Evolutionary conservation across 2,888 invertebrate species (phyloP).

Genomic region (Melipona beecheii): DNA sequence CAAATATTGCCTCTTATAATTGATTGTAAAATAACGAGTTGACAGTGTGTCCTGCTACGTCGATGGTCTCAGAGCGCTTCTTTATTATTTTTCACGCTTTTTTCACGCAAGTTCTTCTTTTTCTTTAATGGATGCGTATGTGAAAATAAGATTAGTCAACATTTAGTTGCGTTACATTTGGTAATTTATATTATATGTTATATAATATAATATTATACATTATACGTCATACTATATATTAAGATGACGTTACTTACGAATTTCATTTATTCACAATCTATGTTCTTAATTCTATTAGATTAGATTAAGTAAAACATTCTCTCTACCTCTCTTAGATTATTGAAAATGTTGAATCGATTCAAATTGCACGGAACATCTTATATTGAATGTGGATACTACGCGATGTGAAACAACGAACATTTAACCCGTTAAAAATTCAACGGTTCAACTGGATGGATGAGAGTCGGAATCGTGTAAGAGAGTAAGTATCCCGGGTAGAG

Average conservation of each 20-base stretch:
- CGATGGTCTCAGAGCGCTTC: background rate
- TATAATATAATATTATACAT: too few relatives aligned
- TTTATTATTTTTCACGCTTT: background rate
- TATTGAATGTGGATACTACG: background rate
- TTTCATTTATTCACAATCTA: background rate
- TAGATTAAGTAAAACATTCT: background rate
- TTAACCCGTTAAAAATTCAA: background rate
- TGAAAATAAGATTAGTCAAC: background rate
- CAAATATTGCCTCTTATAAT: conserved; percentile 11
- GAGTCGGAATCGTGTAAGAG: background rate
- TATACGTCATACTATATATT: too few relatives aligned
- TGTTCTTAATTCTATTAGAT: background rate
- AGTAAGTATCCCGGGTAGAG: background rate
- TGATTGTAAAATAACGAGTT: background rate
- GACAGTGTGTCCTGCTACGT: background rate
- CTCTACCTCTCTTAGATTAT: background rate
- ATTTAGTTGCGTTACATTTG: background rate
- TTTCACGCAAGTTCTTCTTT: background rate
- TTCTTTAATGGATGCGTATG: background rate
- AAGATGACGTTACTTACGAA: background rate
- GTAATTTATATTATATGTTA: too few relatives aligned
- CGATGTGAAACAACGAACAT: background rate
- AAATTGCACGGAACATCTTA: background rate
- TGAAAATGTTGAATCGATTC: background rate
- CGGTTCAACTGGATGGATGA: background rate